Evolutionary conservation across 2,797 vertebrate species (phyloP), one percentile per base, ranked within the genome.

Genomic region (Esox lucius): DNA sequence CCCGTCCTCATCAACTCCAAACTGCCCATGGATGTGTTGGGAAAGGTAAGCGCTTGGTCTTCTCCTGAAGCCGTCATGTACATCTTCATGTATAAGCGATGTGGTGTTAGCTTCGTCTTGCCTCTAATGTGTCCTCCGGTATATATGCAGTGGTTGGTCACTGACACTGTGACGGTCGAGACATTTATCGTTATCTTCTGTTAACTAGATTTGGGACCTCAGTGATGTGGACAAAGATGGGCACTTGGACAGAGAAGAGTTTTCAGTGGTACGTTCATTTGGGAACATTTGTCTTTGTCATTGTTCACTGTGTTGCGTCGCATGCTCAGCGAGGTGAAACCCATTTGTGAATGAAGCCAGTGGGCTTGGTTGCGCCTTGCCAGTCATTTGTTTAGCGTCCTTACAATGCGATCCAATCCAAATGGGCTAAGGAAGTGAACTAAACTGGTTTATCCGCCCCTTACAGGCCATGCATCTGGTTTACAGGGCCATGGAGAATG

Each of bases 1-100:
- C 98, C 98, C 3, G 94, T 99, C 78, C 94, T 99, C 86, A 96
- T 99, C 80, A 99, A 99, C 93, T 99, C 98, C 68, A 99, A 99
- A 86, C 94, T 99, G 90, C 97, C 98, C 91, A 94, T 99, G 53
- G 98, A 99, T 81, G 92, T 97, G 75, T 95, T 99, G 16, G 98
- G 96, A 90, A 95, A 96, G 96, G 98, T 98, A 83, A 94, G 90
- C 80, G n/a, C 24, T 3, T 77, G 39, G 13, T 49, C 35, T 19
- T 64, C 11, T 42, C 39, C 22, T 11, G 1, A 17, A 39, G 42
- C 16, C 17, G 35, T 16, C 31, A 42, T 46, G 42, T 46, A 46
- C 42, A 46, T 46, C 42, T 46, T 8, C 42, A 2, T 9, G 6
- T 8, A 46, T 46, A 1, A 8, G 42, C 42, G 1, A 42, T 7